A percentile compares a stretch with the other conserved stretches of the same genome.
Conservation (phyloP, 53 echinoderm and acorn worm species). For the Paelopatides confundens region DNA sequence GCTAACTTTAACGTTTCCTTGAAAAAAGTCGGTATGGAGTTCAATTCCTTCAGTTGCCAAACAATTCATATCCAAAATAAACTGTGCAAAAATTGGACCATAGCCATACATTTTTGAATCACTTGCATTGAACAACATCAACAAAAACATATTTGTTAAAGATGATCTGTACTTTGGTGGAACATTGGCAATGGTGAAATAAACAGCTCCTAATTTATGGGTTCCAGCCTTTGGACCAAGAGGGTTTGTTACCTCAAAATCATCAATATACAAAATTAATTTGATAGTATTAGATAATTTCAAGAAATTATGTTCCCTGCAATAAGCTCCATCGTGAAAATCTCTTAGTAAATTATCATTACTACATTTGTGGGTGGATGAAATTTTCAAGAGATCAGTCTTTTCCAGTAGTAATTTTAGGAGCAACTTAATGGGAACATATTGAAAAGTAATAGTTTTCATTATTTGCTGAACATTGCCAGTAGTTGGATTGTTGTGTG, state of each 20-base stretch:
- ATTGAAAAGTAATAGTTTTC: conserved; percentile 60
- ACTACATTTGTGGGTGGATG: background rate
- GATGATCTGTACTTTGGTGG: conserved; percentile 59
- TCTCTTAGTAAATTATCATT: conserved; percentile 35
- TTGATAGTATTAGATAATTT: conserved; percentile 1
- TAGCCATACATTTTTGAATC: conserved; percentile 60
- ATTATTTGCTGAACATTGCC: conserved; percentile 56
- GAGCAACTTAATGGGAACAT: conserved; percentile 51
- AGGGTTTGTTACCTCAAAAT: too few relatives aligned
- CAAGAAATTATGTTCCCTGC: background rate
- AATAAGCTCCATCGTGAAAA: background rate
- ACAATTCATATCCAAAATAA: conserved; percentile 54
- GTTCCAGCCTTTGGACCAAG: conserved; percentile 60
- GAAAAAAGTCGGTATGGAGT: conserved; percentile 6
- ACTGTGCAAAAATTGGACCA: conserved; percentile 47
- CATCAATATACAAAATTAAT: too few relatives aligned
- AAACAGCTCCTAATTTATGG: too few relatives aligned
- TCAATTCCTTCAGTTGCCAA: conserved; percentile 48
- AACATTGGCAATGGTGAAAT: conserved; percentile 50
- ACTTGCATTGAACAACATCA: conserved; percentile 47
- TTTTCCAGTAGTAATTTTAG: conserved; percentile 11
- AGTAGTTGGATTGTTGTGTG: conserved; percentile 27
- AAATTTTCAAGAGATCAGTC: background rate
- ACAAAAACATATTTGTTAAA: conserved; percentile 49
- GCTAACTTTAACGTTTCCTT: conserved; percentile 35